These are phyloP conservation scores for Grallaria varia DNA, from an alignment of 2,113 vertebrate genomes.

Conservation along the genomic window DNA sequence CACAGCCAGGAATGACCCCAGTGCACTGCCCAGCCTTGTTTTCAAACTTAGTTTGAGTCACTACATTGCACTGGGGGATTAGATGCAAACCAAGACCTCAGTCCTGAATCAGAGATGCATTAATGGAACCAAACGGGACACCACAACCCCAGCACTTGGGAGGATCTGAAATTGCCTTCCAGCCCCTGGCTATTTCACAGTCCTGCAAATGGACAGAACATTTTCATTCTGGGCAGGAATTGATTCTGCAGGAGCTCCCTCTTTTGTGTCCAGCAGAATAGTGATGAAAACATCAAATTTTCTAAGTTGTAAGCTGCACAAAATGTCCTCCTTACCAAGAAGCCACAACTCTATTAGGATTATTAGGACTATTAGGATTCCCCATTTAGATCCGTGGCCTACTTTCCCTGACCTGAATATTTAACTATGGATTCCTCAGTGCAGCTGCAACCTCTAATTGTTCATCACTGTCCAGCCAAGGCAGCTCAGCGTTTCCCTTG, in stretches of 20 bases:
- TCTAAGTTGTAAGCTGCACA: neutral
- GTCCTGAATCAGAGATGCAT: neutral
- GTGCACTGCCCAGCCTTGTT: neutral
- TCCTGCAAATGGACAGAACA: neutral
- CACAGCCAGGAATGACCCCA: neutral
- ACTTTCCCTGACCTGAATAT: constrained; percentile 34
- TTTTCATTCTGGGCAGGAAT: neutral
- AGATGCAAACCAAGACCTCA: neutral
- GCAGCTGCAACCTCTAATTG: neutral
- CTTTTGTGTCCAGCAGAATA: neutral
- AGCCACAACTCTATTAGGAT: neutral
- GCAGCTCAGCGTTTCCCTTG: neutral
- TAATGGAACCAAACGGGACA: neutral
- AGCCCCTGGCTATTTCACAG: neutral
- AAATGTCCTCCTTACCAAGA: neutral
- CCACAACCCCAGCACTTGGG: neutral
- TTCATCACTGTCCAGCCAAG: neutral
- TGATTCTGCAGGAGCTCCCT: neutral
- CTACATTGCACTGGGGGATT: neutral
- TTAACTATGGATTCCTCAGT: neutral
- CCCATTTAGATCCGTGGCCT: neutral
- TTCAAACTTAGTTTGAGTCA: neutral
- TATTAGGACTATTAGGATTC: neutral
- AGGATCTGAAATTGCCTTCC: neutral
- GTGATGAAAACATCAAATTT: neutral